Evolutionary conservation across 2,888 invertebrate species (phyloP), one percentile per base, ranked within the genome.

Genomic region (Drosophila borealis): DNA sequence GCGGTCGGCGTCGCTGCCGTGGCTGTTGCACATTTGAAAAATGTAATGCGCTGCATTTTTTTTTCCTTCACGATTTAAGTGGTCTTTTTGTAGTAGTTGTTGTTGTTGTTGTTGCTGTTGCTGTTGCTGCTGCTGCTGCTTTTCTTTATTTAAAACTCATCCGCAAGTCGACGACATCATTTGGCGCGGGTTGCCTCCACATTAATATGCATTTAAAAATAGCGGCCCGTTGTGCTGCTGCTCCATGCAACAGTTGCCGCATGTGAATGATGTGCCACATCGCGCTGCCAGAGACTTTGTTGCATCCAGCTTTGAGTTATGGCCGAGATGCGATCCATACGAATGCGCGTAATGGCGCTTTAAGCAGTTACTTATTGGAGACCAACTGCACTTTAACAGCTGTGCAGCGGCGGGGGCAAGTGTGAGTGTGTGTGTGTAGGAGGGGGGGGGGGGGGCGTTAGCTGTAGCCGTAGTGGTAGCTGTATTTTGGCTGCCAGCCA

Each of bases 151-250:
- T 88, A 80, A 82, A 82, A 88, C 70, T 88, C 83, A 78, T 78
- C 88, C 82, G 74, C 75, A 62, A 83, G 89, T 73, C 86, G 85
- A 85, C 89, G 85, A 88, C 87, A 85, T 88, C 87, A 78, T 87
- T 86, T 87, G 81, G 68, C 80, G 85, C 74, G 44, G 39, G 60
- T 54, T 70, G 74, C 59, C 74, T 74, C 53, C 84, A 68, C 83
- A 82, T 82, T 78, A 83, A 87, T 83, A 73, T 83, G 74, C 70
- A 76, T 61, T 78, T 76, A 88, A 62, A 83, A 88, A 83, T 88
- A 83, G 88, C 67, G 50, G 78, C 41, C 44, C 41, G 71, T 53
- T 55, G 70, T 68, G 49, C 53, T 53, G 11, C 57, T 53, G 11
- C 56, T 66, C 65, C 73, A 73, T 78, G 74, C 67, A 74, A 66